Evolutionary conservation across 2,888 invertebrate species (phyloP).

Genomic region (Drosophila atroscutellata): DNA sequence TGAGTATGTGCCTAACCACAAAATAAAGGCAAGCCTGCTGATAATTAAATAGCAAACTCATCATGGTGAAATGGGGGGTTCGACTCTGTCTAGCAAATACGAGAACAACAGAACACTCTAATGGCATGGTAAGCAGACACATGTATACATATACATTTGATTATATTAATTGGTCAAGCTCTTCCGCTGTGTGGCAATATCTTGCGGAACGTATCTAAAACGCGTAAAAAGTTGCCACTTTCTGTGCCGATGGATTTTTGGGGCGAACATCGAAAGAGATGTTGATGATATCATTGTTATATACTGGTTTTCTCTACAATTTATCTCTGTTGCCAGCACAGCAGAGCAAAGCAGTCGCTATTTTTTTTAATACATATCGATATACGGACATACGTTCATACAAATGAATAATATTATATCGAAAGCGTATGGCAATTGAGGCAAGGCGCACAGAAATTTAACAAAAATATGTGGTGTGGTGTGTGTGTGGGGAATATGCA

Average conservation of each 20-base stretch:
- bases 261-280: conserved; percentile 31
- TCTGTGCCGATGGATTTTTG: conserved; percentile 34
- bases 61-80: conserved; percentile 20
- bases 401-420: conserved; percentile 14
- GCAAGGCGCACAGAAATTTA: conserved; percentile 9
- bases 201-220: conserved; percentile 21
- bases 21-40: conserved; percentile 24
- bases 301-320: conserved; percentile 48
- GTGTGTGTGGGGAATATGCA: conserved; percentile 3
- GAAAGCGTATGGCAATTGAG: conserved; percentile 51
- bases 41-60: conserved; percentile 51
- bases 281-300: conserved; percentile 62
- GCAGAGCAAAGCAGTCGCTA: conserved; percentile 33
- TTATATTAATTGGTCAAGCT: conserved; percentile 7
- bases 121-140: not conserved
- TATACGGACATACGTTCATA: not conserved
- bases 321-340: conserved; percentile 24
- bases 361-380: conserved; percentile 3
- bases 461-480: not conserved
- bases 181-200: conserved; percentile 13
- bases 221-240: conserved; percentile 28
- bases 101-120: not conserved
- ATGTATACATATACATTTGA: not conserved
- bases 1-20: conserved; percentile 7
- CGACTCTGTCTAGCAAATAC: conserved; percentile 21